Evolutionary conservation across 92 coral and sea anemone genomes (phyloP), one percentile per base, ranked within the genome.

Genomic region (Porites lobata): DNA sequence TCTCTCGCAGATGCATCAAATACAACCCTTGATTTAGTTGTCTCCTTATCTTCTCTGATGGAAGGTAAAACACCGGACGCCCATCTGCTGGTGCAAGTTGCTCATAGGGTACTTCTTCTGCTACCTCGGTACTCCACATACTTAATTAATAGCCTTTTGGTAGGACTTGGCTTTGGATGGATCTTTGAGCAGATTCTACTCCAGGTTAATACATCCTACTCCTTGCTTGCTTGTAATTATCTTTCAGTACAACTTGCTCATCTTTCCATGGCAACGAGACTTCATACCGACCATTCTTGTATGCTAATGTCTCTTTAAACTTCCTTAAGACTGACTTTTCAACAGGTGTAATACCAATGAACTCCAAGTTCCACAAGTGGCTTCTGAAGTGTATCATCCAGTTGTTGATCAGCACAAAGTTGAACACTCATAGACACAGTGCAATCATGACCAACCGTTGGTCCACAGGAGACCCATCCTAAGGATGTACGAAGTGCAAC

Each of bases 261-360:
- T 82, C 88, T 26, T 89, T 89, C 88, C 88, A 89, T 43, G 84
- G 79, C 11, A 87, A 50, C 4, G 87, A 71, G 0, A 87, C 87
- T 64, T 80, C 86, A 69, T 87, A 87, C 1, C 87, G 74, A 57
- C 82, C 78, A 73, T 66, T 79, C 47, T 66, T 76, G 54, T 24
- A 72, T 32, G 73, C 13, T 58, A 74, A 21, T 9, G 90, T 52
- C n/a, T 79, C 90, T 63, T 87, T 79, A 79, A 80, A 79, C 66
- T 20, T 69, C n/a, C 32, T 69, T 17, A 75, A 20, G 14, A 84
- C 77, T 47, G 86, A n/a, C 18, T 1, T 81, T n/a, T 81, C 66
- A 43, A 15, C 76, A 17, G 87, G 61, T 38, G 9, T 83, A 51
- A 83, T 9, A 63, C 82, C 82, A 59, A 77, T 63, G 70, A 22